Base-by-base conservation (phyloP, 2,797 vertebrate genomes). In the Agapornis canus region DNA sequence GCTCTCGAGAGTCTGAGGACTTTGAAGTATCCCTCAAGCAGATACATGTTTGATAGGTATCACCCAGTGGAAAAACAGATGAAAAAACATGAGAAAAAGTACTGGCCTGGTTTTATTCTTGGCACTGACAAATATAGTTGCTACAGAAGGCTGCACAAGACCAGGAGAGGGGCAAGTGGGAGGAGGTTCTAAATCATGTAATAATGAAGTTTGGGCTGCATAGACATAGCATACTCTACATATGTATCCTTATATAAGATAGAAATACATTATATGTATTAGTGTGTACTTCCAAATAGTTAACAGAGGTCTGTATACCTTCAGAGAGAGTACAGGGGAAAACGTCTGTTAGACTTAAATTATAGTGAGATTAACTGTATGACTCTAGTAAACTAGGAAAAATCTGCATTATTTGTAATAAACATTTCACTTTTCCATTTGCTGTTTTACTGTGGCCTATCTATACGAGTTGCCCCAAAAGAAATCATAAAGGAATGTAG, bases 141-240 rank as follows among this genome's bases (percentile, higher is more conserved):
- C 10, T 57, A 42, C 25, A 14, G 31, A 69, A 45, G 21, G 4
- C 5, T 70, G 15, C 42, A 54, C 31, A 37, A 69, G 48, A 43
- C 3, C 2, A 2, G 16, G 13, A 12, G 4, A 21, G 12, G 11
- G 17, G 13, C 40, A 23, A 61, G 23, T 57, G 5, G 6, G 6
- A 45, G 31, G 14, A 65, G 13, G 8, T 43, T 21, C 70, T 63
- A 81, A 80, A 47, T 11, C 8, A 6, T 6, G 22, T 32, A 13
- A 25, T 20, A 27, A 13, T 35, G 29, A 57, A 42, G 13, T 37
- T 60, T 64, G 57, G 29, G 31, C 43, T 75, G 32, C 80, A 29
- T 81, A 29, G 37, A 59, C 45, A 49, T 9, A 49, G 5, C 11
- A 6, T 27, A 23, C 2, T 82, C 23, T 71, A 5, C n/a, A 8